These are phyloP conservation scores for Stenoptilia bipunctidactyla DNA, from an alignment of 2,888 invertebrate species.

Conservation along the genomic window DNA sequence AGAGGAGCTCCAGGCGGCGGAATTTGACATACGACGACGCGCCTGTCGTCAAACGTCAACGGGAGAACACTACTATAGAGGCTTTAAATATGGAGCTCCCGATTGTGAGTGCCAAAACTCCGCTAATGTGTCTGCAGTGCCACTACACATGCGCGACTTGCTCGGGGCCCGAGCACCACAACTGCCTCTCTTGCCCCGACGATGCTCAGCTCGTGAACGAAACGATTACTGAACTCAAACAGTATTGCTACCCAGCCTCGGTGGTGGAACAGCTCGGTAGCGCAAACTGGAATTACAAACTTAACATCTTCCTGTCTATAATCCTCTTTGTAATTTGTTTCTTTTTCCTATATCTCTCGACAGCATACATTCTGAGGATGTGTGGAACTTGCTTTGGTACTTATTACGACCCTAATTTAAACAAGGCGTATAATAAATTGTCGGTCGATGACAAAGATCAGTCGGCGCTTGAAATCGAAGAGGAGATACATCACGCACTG, in stretches of 20 bases:
- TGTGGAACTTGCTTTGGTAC: slow-evolving; percentile 27
- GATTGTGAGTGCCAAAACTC: slow-evolving; percentile 32
- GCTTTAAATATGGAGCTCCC: slow-evolving; percentile 52
- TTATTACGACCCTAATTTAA: slow-evolving; percentile 42
- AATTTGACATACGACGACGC: slow-evolving; percentile 37
- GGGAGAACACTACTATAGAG: slow-evolving; percentile 29
- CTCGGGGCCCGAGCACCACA: slow-evolving; percentile 76
- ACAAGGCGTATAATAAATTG: slow-evolving; percentile 47
- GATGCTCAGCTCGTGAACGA: slow-evolving; percentile 71
- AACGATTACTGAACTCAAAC: slow-evolving; percentile 45
- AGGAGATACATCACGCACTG: slow-evolving; percentile 53
- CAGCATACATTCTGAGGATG: slow-evolving; percentile 18
- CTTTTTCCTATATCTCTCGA: slow-evolving; percentile 25
- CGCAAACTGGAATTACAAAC: slow-evolving; percentile 54
- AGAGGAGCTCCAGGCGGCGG: slow-evolving; percentile 49
- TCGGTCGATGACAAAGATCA: slow-evolving; percentile 50
- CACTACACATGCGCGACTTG: slow-evolving; percentile 83
- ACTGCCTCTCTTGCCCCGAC: slow-evolving; percentile 76
- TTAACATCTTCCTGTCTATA: slow-evolving; percentile 48
- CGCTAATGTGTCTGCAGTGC: slow-evolving; percentile 73
- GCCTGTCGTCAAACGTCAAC: slow-evolving; percentile 38
- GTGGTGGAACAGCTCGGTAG: slow-evolving; percentile 49
- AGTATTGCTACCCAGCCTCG: slow-evolving; percentile 63
- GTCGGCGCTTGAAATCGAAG: slow-evolving; percentile 48
- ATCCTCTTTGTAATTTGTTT: slow-evolving; percentile 36